Evolutionary conservation across 2,888 invertebrate species (phyloP).

Genomic region (Tetramorium bicarinatum): DNA sequence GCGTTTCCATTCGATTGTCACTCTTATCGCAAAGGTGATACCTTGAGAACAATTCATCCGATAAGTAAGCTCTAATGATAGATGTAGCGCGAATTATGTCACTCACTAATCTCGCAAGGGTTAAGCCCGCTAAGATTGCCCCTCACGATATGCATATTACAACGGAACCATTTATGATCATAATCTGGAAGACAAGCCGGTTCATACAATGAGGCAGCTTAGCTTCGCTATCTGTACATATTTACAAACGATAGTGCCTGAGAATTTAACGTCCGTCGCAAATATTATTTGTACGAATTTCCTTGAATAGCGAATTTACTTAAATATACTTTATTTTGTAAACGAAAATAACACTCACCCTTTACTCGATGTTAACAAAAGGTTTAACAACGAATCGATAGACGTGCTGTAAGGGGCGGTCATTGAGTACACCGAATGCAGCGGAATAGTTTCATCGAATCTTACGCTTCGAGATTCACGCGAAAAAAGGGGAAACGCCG

Average conservation of each 20-base stretch:
- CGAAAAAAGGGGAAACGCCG: slow-evolving; percentile 18
- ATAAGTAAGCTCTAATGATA: slow-evolving; percentile 29
- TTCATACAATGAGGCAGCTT: neutral
- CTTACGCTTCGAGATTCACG: slow-evolving; percentile 40
- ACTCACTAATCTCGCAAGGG: slow-evolving; percentile 19
- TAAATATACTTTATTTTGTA: neutral
- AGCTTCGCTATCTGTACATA: slow-evolving; percentile 5
- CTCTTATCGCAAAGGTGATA: neutral
- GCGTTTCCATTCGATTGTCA: slow-evolving; percentile 16
- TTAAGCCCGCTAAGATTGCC: slow-evolving; percentile 30
- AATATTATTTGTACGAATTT: slow-evolving; percentile 9
- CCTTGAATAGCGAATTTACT: neutral
- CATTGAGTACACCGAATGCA: slow-evolving; percentile 12
- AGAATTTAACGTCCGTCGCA: neutral
- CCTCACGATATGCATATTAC: slow-evolving; percentile 33
- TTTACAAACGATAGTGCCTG: slow-evolving; percentile 9
- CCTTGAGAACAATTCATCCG: slow-evolving; percentile 2
- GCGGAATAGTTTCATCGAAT: slow-evolving; percentile 25
- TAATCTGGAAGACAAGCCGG: slow-evolving; percentile 27
- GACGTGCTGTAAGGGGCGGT: neutral
- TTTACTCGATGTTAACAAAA: neutral
- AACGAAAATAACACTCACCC: neutral
- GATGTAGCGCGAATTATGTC: slow-evolving; percentile 39
- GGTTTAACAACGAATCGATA: slow-evolving; percentile 23
- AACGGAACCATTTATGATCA: slow-evolving; percentile 43